phyloP scores from a whole-genome alignment of 2,888 invertebrate species.

The Seladonia tumulorum region DNA sequence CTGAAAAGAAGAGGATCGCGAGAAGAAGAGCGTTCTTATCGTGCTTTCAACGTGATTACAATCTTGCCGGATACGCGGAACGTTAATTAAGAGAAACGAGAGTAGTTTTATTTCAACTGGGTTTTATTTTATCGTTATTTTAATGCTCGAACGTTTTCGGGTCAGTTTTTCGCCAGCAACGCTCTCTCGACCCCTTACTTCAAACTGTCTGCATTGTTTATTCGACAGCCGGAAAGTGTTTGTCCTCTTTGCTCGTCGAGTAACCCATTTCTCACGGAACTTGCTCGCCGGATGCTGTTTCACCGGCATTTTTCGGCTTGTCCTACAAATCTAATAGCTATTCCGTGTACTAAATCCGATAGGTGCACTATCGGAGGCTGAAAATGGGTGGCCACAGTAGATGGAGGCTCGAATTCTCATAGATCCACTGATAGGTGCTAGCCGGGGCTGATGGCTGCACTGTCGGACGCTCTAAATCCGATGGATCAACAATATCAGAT shows the following conservation, averaged over 20 bases:
- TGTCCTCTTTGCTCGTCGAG: neutral
- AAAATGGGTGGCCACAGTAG: no score
- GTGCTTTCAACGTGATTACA: conserved; percentile 20
- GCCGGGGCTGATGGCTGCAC: neutral
- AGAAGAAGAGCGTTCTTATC: neutral
- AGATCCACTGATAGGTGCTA: neutral
- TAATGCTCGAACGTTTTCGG: conserved; percentile 13
- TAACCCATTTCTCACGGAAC: conserved; percentile 1
- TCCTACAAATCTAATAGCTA: neutral
- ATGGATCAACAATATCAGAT: neutral
- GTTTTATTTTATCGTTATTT: conserved; percentile 4
- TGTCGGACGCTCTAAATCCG: neutral
- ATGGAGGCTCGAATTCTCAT: neutral
- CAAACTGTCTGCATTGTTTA: conserved; percentile 12
- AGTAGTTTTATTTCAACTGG: neutral
- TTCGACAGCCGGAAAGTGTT: conserved; percentile 10
- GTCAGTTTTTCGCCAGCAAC: neutral
- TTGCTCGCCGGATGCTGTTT: neutral
- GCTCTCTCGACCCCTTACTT: neutral
- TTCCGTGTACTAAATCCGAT: neutral
- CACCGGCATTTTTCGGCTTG: neutral
- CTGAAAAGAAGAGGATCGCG: neutral
- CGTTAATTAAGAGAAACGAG: conserved; percentile 17
- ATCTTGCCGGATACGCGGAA: neutral
- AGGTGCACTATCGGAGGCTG: neutral